A percentile compares a stretch with the other conserved stretches of the same genome.
Evolutionary conservation across 2,888 invertebrate genomes (phyloP).

Genomic region (Dicycla oo): DNA sequence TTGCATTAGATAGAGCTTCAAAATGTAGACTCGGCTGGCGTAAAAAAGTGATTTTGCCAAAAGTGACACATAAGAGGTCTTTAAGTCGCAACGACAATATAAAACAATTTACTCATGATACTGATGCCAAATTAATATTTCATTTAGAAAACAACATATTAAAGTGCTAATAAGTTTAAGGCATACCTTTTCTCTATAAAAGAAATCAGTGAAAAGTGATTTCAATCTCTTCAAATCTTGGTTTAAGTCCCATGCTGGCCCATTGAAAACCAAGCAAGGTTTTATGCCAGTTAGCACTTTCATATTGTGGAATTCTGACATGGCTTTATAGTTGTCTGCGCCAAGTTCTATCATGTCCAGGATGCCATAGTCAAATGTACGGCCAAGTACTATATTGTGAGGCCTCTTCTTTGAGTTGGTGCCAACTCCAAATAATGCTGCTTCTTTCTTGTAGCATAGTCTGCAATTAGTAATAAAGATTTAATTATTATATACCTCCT

Average conservation of each 20-base stretch:
- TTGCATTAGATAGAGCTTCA: too few species aligned
- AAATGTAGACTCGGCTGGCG: too few species aligned
- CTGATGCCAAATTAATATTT: neutral
- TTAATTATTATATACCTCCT: neutral
- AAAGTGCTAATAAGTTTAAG: neutral
- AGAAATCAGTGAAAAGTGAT: slow-evolving; percentile 97
- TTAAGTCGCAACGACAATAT: too few species aligned
- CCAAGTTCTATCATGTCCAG: slow-evolving; percentile 99
- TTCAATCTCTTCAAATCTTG: slow-evolving; percentile 95
- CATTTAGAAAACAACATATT: neutral
- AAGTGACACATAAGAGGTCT: too few species aligned
- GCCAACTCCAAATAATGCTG: slow-evolving; percentile 97
- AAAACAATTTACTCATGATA: neutral
- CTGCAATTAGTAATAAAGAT: slow-evolving; percentile 73
- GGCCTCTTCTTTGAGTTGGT: slow-evolving; percentile 98
- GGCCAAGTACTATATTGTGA: slow-evolving; percentile 96
- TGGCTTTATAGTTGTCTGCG: slow-evolving; percentile 94
- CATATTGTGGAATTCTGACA: slow-evolving; percentile 94
- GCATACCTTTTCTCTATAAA: slow-evolving; percentile 93
- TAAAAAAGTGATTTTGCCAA: too few species aligned
- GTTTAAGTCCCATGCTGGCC: slow-evolving; percentile 96
- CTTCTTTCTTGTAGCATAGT: slow-evolving; percentile 95
- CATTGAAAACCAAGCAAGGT: slow-evolving; percentile 97
- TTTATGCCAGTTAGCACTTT: slow-evolving; percentile 96
- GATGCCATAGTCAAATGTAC: slow-evolving; percentile 96